A percentile compares a stretch with the other conserved stretches of the same genome.
phyloP scores from a whole-genome alignment of 2,113 vertebrate species.

The Centrocercus urophasianus region DNA sequence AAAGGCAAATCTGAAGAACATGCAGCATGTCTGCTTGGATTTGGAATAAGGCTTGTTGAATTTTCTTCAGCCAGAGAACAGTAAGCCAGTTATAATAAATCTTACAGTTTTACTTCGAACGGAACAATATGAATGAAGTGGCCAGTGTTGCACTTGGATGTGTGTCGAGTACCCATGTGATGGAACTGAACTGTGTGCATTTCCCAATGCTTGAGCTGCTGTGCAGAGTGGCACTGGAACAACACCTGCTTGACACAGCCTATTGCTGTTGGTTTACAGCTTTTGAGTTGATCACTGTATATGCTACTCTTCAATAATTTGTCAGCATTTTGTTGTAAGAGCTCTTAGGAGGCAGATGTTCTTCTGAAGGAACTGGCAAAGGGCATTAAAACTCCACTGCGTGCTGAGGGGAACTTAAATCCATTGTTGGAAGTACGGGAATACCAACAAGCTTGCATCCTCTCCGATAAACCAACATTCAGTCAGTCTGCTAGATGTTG shows the following conservation, averaged over 20 bases:
- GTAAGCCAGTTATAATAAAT: not conserved
- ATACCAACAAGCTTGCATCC: not conserved
- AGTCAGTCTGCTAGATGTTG: not conserved
- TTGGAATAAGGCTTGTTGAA: not conserved
- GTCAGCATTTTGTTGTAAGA: conserved; percentile 43
- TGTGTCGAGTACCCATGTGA: not conserved
- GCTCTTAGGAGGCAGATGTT: conserved; percentile 54
- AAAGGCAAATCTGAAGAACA: not conserved
- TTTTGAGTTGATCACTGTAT: conserved; percentile 24
- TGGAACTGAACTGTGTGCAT: not conserved
- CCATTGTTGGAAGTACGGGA: not conserved
- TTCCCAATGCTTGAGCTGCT: not conserved
- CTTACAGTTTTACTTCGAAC: not conserved
- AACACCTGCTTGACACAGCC: conserved; percentile 30
- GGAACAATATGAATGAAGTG: not conserved
- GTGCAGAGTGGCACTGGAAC: not conserved
- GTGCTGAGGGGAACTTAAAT: conserved; percentile 8
- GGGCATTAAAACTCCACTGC: conserved; percentile 46
- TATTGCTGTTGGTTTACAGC: not conserved
- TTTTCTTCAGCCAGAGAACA: not conserved
- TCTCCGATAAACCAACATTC: not conserved
- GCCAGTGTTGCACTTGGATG: not conserved
- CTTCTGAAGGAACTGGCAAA: conserved; percentile 39
- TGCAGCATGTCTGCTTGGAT: not conserved
- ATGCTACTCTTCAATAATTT: not conserved